phyloP scores from a whole-genome alignment of 2,888 invertebrate genomes.

The Sthenelais limicola region DNA sequence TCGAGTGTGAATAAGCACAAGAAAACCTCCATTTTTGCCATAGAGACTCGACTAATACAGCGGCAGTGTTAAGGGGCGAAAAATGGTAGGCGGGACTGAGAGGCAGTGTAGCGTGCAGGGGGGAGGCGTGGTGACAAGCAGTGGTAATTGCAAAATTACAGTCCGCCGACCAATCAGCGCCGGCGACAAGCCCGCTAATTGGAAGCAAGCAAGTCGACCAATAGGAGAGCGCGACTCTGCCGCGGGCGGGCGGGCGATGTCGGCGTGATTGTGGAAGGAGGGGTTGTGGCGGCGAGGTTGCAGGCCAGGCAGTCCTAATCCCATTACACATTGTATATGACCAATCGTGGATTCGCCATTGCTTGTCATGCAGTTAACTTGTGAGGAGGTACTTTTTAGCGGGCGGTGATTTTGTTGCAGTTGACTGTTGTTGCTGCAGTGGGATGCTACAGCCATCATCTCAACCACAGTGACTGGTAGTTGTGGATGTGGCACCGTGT shows the following conservation, averaged over 20 bases:
- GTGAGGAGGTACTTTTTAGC: conserved; percentile 32
- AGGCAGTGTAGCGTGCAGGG: conserved; percentile 12
- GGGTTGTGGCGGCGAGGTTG: background rate
- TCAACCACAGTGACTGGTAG: too few species aligned
- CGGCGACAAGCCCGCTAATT: background rate
- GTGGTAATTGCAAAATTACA: conserved; percentile 31
- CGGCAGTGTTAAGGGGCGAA: conserved; percentile 2
- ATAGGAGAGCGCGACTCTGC: background rate
- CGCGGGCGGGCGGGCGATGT: background rate
- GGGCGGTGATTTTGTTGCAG: conserved; percentile 17
- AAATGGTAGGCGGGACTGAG: conserved; percentile 6
- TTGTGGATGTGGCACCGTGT: too few species aligned
- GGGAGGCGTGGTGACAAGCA: conserved; percentile 3
- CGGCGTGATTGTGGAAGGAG: conserved; percentile 13
- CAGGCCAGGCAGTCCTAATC: conserved; percentile 17
- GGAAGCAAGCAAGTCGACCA: conserved; percentile 7
- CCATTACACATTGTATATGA: conserved; percentile 33
- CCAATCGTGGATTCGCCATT: conserved; percentile 39
- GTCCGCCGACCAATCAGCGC: conserved; percentile 16
- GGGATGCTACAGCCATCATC: background rate
- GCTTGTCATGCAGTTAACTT: conserved; percentile 37
- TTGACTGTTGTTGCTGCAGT: background rate
- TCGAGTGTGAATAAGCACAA: too few species aligned
- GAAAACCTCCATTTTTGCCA: too few species aligned
- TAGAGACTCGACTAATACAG: too few species aligned